Evolutionary conservation across 92 coral and sea anemone species (phyloP).

Genomic region (Parazoanthus darwini): DNA sequence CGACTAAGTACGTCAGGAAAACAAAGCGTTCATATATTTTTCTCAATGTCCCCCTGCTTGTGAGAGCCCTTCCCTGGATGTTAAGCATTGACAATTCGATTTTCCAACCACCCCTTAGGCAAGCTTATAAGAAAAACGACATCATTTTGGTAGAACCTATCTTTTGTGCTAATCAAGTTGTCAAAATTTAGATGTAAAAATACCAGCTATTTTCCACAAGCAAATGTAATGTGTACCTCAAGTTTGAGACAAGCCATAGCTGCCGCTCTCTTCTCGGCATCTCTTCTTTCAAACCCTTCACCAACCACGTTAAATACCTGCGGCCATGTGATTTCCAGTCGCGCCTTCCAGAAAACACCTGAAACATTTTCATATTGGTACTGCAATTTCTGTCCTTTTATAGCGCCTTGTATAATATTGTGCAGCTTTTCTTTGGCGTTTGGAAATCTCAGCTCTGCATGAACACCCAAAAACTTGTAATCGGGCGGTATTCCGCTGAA

Average conservation of each 20-base stretch:
- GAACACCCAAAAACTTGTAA: conserved; percentile 56
- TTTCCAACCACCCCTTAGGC: too few species aligned
- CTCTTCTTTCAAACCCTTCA: conserved; percentile 66
- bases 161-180: too few species aligned
- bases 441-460: conserved; percentile 72
- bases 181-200: too few species aligned
- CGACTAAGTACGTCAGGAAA: too few species aligned
- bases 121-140: too few species aligned
- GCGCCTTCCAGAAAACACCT: conserved; percentile 60
- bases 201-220: too few species aligned
- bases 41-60: too few species aligned
- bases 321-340: conserved; percentile 72
- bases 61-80: too few species aligned
- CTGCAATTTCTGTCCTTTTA: conserved; percentile 57
- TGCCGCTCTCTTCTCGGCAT: conserved; percentile 83
- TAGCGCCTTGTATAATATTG: conserved; percentile 75
- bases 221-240: conserved; percentile 49
- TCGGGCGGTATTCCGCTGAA: conserved; percentile 19
- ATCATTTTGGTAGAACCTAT: too few species aligned
- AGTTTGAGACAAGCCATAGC: conserved; percentile 76
- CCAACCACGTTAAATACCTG: conserved; percentile 64
- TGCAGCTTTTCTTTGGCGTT: conserved; percentile 81
- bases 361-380: conserved; percentile 44
- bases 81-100: too few species aligned
- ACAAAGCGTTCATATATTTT: too few species aligned